Percentiles rank a stretch among this genome's conserved stretches.
These are phyloP conservation scores for Mellivora capensis DNA, from an alignment of 2,113 vertebrate species.

Conservation along the genomic window DNA sequence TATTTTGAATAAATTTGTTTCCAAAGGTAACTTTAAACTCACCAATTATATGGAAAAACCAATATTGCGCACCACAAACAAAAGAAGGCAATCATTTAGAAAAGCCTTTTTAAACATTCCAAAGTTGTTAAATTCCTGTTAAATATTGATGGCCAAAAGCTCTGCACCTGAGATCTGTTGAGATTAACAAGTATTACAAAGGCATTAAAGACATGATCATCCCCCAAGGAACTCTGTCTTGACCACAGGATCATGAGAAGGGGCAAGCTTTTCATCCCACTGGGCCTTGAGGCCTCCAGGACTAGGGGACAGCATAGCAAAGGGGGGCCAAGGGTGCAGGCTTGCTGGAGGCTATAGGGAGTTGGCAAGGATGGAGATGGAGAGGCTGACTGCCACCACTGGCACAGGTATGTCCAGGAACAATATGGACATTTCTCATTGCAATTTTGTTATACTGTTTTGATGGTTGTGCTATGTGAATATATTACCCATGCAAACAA, in stretches of 20 bases:
- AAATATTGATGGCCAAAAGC: background rate
- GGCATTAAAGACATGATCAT: background rate
- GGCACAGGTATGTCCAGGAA: background rate
- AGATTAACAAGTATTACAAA: background rate
- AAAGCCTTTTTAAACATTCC: background rate
- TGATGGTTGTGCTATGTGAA: background rate
- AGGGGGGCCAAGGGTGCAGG: rapidly evolving
- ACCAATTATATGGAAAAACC: background rate
- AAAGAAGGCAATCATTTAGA: background rate
- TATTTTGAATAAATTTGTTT: background rate
- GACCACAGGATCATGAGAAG: background rate
- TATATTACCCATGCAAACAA: background rate
- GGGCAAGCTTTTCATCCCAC: background rate
- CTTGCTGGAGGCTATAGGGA: rapidly evolving
- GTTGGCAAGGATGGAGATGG: rapidly evolving
- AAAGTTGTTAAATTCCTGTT: background rate
- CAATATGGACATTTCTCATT: background rate
- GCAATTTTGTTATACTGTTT: background rate
- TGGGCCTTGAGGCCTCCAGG: background rate
- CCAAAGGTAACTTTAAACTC: background rate
- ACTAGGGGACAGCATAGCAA: rapidly evolving
- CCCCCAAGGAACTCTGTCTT: background rate
- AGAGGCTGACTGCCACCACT: background rate
- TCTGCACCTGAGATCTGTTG: background rate
- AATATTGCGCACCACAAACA: background rate